phyloP scores from a whole-genome alignment of 2,888 invertebrate genomes.

The Oligia strigilis region DNA sequence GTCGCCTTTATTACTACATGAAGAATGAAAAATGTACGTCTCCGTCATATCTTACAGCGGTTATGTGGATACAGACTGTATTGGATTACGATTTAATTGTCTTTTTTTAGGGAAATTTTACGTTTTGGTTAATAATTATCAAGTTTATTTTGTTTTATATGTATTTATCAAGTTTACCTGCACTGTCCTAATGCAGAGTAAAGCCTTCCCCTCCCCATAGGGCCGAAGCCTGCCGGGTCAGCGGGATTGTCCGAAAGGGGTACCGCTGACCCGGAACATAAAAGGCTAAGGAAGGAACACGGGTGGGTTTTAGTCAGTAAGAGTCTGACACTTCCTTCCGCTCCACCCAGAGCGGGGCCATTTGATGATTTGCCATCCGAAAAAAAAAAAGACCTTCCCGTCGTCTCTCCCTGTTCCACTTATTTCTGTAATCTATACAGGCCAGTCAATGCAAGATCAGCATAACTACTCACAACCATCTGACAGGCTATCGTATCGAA shows the following conservation, averaged over 20 bases:
- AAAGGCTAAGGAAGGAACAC: no score
- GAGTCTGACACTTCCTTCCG: no score
- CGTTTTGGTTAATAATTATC: neutral
- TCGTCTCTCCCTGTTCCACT: no score
- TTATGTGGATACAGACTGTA: conserved; percentile 2
- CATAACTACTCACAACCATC: no score
- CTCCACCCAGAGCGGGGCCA: no score
- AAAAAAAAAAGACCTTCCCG: neutral
- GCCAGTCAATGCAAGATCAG: neutral
- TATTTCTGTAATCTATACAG: neutral
- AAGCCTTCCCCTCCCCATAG: no score
- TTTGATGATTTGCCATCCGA: no score
- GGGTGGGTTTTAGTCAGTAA: no score
- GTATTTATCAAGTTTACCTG: neutral
- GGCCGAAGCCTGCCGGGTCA: no score
- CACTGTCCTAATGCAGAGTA: neutral
- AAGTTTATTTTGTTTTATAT: neutral
- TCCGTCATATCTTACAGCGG: conserved; percentile 32
- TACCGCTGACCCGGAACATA: no score
- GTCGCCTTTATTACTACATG: conserved; percentile 41
- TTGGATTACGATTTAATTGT: conserved; percentile 34
- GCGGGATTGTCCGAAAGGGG: no score
- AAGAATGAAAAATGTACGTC: conserved; percentile 50
- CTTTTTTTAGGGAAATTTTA: neutral
- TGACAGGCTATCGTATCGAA: no score